Conservation (phyloP, 1,140 invertebrate species). For the Cotesia chilonis region DNA sequence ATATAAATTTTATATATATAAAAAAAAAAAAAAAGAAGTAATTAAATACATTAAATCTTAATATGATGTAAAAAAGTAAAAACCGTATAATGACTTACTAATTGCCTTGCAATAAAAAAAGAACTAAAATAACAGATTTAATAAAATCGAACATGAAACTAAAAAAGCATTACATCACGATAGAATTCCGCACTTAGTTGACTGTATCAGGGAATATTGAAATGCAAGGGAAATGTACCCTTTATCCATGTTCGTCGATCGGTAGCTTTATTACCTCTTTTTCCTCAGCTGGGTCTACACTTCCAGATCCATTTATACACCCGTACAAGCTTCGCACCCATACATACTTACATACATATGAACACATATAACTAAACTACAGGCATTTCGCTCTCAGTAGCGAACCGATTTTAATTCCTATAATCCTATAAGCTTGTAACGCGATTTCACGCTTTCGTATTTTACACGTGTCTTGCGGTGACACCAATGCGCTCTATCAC, state of each 20-base stretch:
- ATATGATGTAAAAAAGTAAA: too few species aligned
- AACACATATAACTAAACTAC: conserved; percentile 16
- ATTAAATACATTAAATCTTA: too few species aligned
- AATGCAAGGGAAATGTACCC: neutral
- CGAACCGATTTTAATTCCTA: conserved; percentile 53
- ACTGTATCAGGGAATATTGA: neutral
- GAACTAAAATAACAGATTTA: too few species aligned
- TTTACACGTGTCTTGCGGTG: conserved; percentile 47
- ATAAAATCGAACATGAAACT: too few species aligned
- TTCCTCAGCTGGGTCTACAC: neutral
- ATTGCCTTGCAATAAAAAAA: too few species aligned
- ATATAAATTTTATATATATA: too few species aligned
- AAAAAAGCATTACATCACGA: neutral
- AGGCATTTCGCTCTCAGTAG: conserved; percentile 39
- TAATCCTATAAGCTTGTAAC: conserved; percentile 57
- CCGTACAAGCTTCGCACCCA: too few species aligned
- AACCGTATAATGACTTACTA: too few species aligned
- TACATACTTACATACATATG: neutral
- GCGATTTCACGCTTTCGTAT: conserved; percentile 60
- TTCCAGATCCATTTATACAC: neutral
- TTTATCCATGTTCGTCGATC: neutral
- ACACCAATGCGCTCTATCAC: conserved; percentile 37
- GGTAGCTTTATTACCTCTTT: conserved; percentile 3
- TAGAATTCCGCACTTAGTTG: too few species aligned
- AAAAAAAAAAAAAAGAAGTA: too few species aligned